Conservation (phyloP, 2,888 invertebrate genomes). For the Luperina nickerlii region DNA sequence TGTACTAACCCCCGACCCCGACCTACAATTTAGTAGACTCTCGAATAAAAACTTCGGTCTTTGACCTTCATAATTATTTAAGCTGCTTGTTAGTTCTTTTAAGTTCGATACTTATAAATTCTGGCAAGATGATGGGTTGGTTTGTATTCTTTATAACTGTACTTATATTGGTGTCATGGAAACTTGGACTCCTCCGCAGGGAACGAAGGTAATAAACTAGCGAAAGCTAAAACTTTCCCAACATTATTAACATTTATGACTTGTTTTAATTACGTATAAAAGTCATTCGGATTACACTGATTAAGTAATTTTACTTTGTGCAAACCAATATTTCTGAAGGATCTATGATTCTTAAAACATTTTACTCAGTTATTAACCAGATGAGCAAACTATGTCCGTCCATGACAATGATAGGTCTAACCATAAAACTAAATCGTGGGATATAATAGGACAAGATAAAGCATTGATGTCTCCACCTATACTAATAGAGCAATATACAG, state of each 20-base stretch:
- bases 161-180: slow-evolving; percentile 16
- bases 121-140: neutral
- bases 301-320: slow-evolving; percentile 15
- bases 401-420: neutral
- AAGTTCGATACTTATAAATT: neutral
- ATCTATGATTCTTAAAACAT: neutral
- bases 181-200: slow-evolving; percentile 41
- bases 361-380: neutral
- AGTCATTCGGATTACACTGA: slow-evolving; percentile 16
- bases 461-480: slow-evolving; percentile 35
- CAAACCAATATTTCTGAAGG: slow-evolving; percentile 14
- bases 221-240: slow-evolving; percentile 44
- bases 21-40: slow-evolving; percentile 8
- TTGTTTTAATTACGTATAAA: slow-evolving; percentile 47
- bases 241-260: slow-evolving; percentile 38
- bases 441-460: slow-evolving; percentile 2
- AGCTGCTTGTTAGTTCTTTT: slow-evolving; percentile 1
- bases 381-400: too few relatives aligned
- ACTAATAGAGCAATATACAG: slow-evolving; percentile 42
- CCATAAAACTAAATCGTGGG: neutral
- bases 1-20: neutral
- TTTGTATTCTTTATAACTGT: slow-evolving; percentile 10
- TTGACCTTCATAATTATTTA: neutral
- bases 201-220: slow-evolving; percentile 38
- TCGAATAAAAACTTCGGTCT: neutral